Percentiles rank a stretch among this genome's conserved stretches.
Evolutionary conservation across 2,113 vertebrate genomes (phyloP).

Genomic region (Centropus unirufus): DNA sequence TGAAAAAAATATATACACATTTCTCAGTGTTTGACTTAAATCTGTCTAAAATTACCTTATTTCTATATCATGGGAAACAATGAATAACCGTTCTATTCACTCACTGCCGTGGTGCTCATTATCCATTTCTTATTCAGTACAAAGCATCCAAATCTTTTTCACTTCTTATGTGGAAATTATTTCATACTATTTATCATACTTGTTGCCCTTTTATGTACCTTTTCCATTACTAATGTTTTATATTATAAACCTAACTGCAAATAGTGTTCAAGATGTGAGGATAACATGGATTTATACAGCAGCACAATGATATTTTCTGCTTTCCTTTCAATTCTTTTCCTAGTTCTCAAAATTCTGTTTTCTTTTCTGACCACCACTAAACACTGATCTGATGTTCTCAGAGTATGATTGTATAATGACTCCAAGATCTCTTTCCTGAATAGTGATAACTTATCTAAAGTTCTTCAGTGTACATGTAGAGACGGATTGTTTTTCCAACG

Average conservation of each 20-base stretch:
- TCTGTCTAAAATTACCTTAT: slow-evolving; percentile 17
- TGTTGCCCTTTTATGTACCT: slow-evolving; percentile 44
- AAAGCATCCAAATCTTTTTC: not conserved
- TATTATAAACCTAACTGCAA: slow-evolving; percentile 33
- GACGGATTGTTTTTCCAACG: not conserved
- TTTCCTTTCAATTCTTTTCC: slow-evolving; percentile 18
- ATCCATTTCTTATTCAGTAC: slow-evolving; percentile 27
- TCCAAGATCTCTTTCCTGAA: slow-evolving; percentile 23
- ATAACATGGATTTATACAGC: not conserved
- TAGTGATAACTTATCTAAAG: slow-evolving; percentile 31
- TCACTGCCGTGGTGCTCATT: not conserved
- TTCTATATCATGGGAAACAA: not conserved
- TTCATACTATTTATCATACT: slow-evolving; percentile 32
- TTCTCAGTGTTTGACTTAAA: not conserved
- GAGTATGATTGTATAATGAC: not conserved
- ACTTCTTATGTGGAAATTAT: not conserved
- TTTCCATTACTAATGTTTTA: slow-evolving; percentile 41
- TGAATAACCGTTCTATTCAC: not conserved
- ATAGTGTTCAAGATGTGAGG: not conserved
- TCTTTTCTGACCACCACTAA: slow-evolving; percentile 26
- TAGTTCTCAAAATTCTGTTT: not conserved
- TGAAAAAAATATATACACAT: not conserved
- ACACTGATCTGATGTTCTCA: not conserved
- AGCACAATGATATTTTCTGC: not conserved
- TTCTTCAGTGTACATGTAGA: not conserved